These are phyloP conservation scores for Dreissena rostriformis DNA, from an alignment of 1,140 invertebrate genomes.

Conservation along the genomic window DNA sequence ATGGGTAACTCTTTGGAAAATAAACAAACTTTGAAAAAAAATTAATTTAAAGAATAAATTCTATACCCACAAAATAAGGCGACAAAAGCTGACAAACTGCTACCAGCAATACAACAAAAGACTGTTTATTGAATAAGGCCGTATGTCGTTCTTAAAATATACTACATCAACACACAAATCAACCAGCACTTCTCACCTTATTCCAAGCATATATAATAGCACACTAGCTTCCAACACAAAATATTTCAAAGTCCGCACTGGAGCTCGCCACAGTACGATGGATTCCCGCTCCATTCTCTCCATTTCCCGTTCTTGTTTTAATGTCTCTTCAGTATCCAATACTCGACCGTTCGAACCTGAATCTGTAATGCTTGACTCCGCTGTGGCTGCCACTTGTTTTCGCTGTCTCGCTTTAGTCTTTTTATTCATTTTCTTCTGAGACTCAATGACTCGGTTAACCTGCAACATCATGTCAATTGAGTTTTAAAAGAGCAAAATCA, in stretches of 20 bases:
- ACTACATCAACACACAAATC: neutral
- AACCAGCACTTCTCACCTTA: conserved; percentile 74
- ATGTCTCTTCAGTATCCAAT: neutral
- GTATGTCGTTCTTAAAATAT: neutral
- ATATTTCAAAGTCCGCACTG: conserved; percentile 91
- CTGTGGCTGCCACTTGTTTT: neutral
- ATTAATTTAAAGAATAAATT: no score
- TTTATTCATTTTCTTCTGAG: conserved; percentile 47
- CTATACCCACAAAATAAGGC: no score
- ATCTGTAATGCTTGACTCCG: conserved; percentile 14
- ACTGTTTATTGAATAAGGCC: neutral
- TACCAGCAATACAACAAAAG: neutral
- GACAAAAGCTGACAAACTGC: neutral
- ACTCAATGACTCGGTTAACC: conserved; percentile 39
- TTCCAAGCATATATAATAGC: conserved; percentile 84
- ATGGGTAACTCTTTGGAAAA: no score
- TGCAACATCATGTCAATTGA: neutral
- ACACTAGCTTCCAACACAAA: conserved; percentile 89
- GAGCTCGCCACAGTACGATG: conserved; percentile 93
- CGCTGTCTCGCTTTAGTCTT: neutral
- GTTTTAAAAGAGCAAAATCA: no score
- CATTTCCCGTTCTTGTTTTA: conserved; percentile 14
- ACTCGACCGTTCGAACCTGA: neutral
- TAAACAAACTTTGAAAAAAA: no score
- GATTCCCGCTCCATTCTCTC: conserved; percentile 82